Evolutionary conservation across 2,113 vertebrate species (phyloP), one percentile per base, ranked within the genome.

Genomic region (Datnioides undecimradiatus): DNA sequence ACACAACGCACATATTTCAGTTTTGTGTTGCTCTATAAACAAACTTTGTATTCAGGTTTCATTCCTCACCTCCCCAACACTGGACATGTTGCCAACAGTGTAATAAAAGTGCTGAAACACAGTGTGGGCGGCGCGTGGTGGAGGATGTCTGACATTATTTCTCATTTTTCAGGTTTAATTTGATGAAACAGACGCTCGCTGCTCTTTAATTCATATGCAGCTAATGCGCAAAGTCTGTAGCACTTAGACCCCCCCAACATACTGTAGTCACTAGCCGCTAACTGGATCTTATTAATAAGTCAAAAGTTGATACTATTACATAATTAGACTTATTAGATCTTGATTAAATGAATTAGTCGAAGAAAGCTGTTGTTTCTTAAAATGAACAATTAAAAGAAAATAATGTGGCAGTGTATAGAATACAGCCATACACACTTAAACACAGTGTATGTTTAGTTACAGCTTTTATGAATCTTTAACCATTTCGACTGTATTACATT

Each of bases 401-500:
- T 1, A 21, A 43, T n/a, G 12, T 2, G 17, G 2, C 12, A 48
- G 16, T 23, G 4, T 36, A 49, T 6, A 16, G 29, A 33, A 31
- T 46, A 27, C 36, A 31, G 23, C 17, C 27, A 27, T 5, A 6
- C 6, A 38, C 21, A 60, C 34, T 38, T n/a, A 62, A 1, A 23
- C 10, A 19, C 23, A 19, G 25, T 17, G 3, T 5, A 8, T 13
- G 25, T 54, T 54, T 27, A 55, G 27, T 33, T 19, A 45, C 13
- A 46, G 27, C 68, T 25, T 8, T 19, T 25, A 17, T 0, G 16
- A 72, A 34, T 33, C 52, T 33, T 81, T 27, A 64, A 60, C 27
- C 38, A 80, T 74, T 76, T 72, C 48, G 58, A 6, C 59, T 13
- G 10, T 31, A 54, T 27, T 66, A 48, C 54, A 76, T 73, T 73